Evolutionary conservation across 2,113 vertebrate genomes (phyloP), one percentile per base, ranked within the genome.

Genomic region (Pontoporia blainvillei): DNA sequence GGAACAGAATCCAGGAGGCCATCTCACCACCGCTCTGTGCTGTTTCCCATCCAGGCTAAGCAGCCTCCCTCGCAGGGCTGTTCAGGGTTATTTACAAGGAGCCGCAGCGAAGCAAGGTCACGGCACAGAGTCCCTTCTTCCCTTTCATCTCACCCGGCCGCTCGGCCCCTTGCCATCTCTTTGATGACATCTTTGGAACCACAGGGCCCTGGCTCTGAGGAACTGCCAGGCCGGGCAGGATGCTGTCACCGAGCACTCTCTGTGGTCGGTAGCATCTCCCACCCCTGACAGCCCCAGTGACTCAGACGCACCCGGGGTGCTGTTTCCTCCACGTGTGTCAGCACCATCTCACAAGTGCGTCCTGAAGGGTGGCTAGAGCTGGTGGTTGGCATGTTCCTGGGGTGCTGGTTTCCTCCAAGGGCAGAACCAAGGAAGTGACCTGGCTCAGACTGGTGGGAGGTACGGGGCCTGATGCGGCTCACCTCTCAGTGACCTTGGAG

Each of bases 81-180:
- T 64, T 69, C 31, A 57, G 13, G 5, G 27, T 64, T 59, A 66
- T 71, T 69, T n/a, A 62, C 17, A 73, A 88, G 90, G 18, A 36
- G 9, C 8, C 0, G 5, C 34, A 25, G 44, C 0, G 0, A 72
- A 90, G 36, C 3, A 6, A 73, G 57, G 52, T 31, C 1, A 6
- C 6, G 61, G 21, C 25, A 10, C 31, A 46, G 23, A 0, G 1
- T 15, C 18, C 34, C 8, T 44, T 66, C 6, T 5, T 20, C 12
- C 54, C 5, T 31, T 44, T 12, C 31, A 27, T 41, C 31, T 12
- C 8, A n/a, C 36, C 18, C 7, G 13, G 79, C 9, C 21, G 27
- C 86, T 5, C 0, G 15, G 71, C 23, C 61, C 64, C 46, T 46
- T 52, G 41, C 27, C n/a, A 13, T 39, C 41, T 17, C 41, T 71